Evolutionary conservation across 2,797 vertebrate species (phyloP).

Genomic region (Pelodytes ibericus): DNA sequence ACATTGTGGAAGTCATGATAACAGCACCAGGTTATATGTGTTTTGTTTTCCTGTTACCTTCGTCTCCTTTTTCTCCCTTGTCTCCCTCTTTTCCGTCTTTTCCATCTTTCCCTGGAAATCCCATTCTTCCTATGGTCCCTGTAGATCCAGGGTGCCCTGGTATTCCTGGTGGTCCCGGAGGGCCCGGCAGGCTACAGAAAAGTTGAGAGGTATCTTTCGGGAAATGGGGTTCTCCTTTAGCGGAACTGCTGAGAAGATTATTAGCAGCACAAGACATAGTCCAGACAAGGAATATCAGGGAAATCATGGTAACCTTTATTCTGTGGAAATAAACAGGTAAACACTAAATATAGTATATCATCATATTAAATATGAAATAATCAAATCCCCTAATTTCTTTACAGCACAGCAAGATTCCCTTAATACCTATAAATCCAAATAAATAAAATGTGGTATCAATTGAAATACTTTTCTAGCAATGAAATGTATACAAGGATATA

Average conservation of each 20-base stretch:
- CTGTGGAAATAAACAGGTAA: background rate
- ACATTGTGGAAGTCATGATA: too few species aligned
- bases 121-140: constrained; percentile 85
- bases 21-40: too few species aligned
- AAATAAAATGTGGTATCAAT: too few species aligned
- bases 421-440: too few species aligned
- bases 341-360: background rate
- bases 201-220: constrained; percentile 82
- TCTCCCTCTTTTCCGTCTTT: constrained; percentile 87
- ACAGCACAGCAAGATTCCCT: too few species aligned
- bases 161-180: constrained; percentile 80
- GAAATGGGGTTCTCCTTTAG: constrained; percentile 62
- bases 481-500: too few species aligned
- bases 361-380: background rate
- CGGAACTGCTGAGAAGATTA: constrained; percentile 69
- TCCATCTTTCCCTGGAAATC: constrained; percentile 87
- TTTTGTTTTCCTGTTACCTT: constrained; percentile 72
- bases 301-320: constrained; percentile 75
- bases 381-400: too few species aligned
- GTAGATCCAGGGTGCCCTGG: constrained; percentile 80
- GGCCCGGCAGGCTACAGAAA: constrained; percentile 89
- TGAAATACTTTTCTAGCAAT: too few species aligned
- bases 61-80: constrained; percentile 79
- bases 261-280: constrained; percentile 74
- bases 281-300: constrained; percentile 74